Evolutionary conservation across 1,140 invertebrate species (phyloP), one percentile per base, ranked within the genome.

Genomic region (Acromyrmex heyeri): DNA sequence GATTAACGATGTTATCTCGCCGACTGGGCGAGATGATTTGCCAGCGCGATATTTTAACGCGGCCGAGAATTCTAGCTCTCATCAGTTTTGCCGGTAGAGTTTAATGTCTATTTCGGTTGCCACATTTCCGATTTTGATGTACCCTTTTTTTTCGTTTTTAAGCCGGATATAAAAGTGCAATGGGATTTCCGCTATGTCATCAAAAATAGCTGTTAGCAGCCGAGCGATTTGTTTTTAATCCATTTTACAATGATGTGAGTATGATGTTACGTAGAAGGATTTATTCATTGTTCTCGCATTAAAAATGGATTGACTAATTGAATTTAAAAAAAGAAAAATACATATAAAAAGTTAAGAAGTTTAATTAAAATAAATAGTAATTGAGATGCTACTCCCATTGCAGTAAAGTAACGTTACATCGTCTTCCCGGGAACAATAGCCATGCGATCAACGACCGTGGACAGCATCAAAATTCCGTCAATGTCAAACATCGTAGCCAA

Each of bases 1-100:
- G 62, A 87, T 87, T 87, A 83, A 87, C 67, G 44, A 53, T 73
- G 55, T 82, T 82, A 82, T 82, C 57, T 61, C 38, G 55, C 18
- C 34, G 24, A 18, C 79, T 38, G 30, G 16, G 6, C 16, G 30
- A 53, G 24, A 44, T 59, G 34, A 81, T 81, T 81, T 38, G 50
- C 16, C 55, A 24, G 24, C 12, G 38, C 34, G 18, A 59, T 82
- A 82, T 82, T 59, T 44, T 34, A 53, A 8, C 53, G 12, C 3
- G n/a, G 4, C 14, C 48, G 55, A 10, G 24, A 61, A 12, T 70
- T 81, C 34, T 57, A 14, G 34, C 38, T 16, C 64, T 69, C 78
- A 50, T 70, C 50, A 57, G 67, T 12, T 38, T 69, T 50, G 21
- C 6, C 34, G 53, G 21, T 27, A 8, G 21, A 61, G 8, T 30